Evolutionary conservation across 2,797 vertebrate species (phyloP).

Genomic region (Monodelphis domestica): DNA sequence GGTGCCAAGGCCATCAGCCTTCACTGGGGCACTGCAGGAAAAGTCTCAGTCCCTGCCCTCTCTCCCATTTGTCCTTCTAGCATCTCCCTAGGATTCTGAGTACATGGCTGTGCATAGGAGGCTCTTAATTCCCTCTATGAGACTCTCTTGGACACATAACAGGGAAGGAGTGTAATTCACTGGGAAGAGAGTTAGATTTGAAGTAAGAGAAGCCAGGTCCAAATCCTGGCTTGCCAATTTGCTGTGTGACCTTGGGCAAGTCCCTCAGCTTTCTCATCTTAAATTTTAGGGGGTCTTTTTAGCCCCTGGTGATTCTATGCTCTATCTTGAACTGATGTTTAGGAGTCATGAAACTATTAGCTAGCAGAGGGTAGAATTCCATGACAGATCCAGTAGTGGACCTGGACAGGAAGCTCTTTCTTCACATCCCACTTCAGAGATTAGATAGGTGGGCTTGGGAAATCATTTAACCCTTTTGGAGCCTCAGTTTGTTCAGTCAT

Average conservation of each 20-base stretch:
- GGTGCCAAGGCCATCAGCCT: neutral
- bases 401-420: neutral
- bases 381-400: neutral
- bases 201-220: neutral
- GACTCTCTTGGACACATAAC: neutral
- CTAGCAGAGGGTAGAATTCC: neutral
- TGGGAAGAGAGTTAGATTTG: neutral
- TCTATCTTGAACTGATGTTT: neutral
- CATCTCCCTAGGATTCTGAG: neutral
- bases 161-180: neutral
- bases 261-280: neutral
- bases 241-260: neutral
- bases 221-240: neutral
- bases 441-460: neutral
- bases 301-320: neutral
- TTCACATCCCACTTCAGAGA: neutral
- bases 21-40: neutral
- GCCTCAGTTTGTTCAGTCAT: no score
- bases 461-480: neutral
- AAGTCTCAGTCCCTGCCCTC: neutral
- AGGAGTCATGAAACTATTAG: neutral
- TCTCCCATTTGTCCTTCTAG: neutral
- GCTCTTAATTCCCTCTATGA: neutral
- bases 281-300: neutral
- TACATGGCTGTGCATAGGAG: no score